Conservation (phyloP, 2,888 invertebrate species). For the Dicranocentrus wangi region DNA sequence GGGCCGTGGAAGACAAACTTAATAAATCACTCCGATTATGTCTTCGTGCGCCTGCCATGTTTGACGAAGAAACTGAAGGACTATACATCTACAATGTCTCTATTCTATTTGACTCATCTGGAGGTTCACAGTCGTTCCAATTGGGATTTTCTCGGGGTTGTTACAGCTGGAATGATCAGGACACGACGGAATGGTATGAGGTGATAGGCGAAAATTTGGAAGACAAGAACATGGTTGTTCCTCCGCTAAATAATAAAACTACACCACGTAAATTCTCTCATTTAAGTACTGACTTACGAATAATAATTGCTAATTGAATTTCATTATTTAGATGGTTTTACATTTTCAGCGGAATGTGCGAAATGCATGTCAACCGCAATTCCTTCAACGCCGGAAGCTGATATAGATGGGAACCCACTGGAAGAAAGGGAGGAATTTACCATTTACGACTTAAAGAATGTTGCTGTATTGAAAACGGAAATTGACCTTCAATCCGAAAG, state of each 20-base stretch:
- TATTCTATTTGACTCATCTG: conserved; percentile 23
- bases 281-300: too few species aligned
- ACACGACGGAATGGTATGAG: conserved; percentile 52
- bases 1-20: conserved; percentile 48
- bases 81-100: conserved; percentile 63
- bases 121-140: conserved; percentile 24
- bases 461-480: conserved; percentile 61
- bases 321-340: neutral
- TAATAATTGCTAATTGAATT: neutral
- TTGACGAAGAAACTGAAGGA: conserved; percentile 57
- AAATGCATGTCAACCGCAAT: conserved; percentile 56
- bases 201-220: conserved; percentile 53
- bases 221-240: conserved; percentile 64
- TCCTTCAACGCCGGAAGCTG: conserved; percentile 45
- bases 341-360: conserved; percentile 51
- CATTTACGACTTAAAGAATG: conserved; percentile 64
- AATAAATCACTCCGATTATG: conserved; percentile 48
- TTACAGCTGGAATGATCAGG: conserved; percentile 56
- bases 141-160: conserved; percentile 53
- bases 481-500: conserved; percentile 68
- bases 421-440: conserved; percentile 55
- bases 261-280: conserved; percentile 62
- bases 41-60: conserved; percentile 52
- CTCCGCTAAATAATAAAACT: conserved; percentile 34
- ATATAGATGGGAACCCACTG: conserved; percentile 45